Evolutionary conservation across 2,888 invertebrate species (phyloP), one percentile per base, ranked within the genome.

Genomic region (Augiades crinisus): DNA sequence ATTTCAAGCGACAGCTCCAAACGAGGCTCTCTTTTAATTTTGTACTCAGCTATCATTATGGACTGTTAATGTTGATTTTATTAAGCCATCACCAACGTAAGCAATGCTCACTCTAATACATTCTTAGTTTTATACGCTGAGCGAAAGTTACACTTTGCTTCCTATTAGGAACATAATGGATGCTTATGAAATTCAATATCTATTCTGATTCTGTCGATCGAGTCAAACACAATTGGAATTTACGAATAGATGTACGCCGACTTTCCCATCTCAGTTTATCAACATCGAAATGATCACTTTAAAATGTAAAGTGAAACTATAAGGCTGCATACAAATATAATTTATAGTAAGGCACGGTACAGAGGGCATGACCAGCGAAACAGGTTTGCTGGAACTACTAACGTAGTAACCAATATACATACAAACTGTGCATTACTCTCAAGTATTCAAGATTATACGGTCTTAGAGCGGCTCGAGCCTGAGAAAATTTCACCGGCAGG

Each of bases 391-490:
- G 77, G 59, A 74, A 76, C 85, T 85, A 83, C 81, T 82, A 83
- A 69, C 81, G 82, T 79, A 86, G 81, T 85, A 81, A 86, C 86
- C 83, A 86, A 85, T 83, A 86, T 85, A 83, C 81, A 81, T 81
- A 78, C 75, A 69, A 71, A 75, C 73, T 78, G 79, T 80, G 77
- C 78, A 76, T 80, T 81, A 81, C 80, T 74, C 76, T 68, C 73
- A 68, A 69, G 71, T 73, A 77, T 78, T 72, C 73, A 70, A 80
- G 79, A 80, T 83, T 81, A 79, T 76, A 78, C 70, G 64, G 75
- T 72, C 68, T 71, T 70, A 67, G 70, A 68, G 65, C 52, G 57
- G 53, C 54, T 68, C 63, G 68, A 64, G 70, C 68, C 64, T 86
- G 85, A 83, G 86, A 85, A 86, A 82, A 85, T 85, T 85, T 86